Percentiles rank a stretch among this genome's conserved stretches.
Evolutionary conservation across 1,140 invertebrate species (phyloP).

Genomic region (Hestina assimilis): DNA sequence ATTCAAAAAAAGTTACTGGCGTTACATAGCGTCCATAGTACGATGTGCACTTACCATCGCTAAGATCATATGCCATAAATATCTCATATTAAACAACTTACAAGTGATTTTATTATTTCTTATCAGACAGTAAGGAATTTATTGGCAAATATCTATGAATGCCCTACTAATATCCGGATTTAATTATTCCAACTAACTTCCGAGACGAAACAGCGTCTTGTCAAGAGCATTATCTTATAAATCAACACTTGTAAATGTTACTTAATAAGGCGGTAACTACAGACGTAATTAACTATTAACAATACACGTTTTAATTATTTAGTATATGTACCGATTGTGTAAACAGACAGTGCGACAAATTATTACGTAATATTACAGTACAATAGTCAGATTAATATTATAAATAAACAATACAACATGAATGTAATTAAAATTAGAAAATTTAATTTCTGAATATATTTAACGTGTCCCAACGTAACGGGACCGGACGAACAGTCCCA

Average conservation of each 20-base stretch:
- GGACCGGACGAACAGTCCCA: too few species aligned
- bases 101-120: too few species aligned
- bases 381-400: constrained; percentile 9
- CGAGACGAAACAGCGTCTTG: constrained; percentile 1
- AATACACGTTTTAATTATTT: constrained; percentile 37
- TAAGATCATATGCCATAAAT: too few species aligned
- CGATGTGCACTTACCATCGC: too few species aligned
- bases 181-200: constrained; percentile 15
- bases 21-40: too few species aligned
- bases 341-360: constrained; percentile 28
- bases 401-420: not conserved
- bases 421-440: not conserved
- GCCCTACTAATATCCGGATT: not conserved
- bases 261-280: constrained; percentile 24
- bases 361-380: constrained; percentile 22
- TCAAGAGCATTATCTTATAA: constrained; percentile 13
- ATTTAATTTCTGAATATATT: too few species aligned
- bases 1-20: too few species aligned
- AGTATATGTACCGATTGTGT: constrained; percentile 31
- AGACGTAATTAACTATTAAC: constrained; percentile 25
- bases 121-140: not conserved
- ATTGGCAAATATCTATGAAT: too few species aligned
- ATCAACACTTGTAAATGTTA: constrained; percentile 16
- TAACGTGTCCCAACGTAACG: too few species aligned
- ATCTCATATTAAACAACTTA: too few species aligned